Evolutionary conservation across 2,888 invertebrate genomes (phyloP).

Genomic region (Trissolcus brochymenae): DNA sequence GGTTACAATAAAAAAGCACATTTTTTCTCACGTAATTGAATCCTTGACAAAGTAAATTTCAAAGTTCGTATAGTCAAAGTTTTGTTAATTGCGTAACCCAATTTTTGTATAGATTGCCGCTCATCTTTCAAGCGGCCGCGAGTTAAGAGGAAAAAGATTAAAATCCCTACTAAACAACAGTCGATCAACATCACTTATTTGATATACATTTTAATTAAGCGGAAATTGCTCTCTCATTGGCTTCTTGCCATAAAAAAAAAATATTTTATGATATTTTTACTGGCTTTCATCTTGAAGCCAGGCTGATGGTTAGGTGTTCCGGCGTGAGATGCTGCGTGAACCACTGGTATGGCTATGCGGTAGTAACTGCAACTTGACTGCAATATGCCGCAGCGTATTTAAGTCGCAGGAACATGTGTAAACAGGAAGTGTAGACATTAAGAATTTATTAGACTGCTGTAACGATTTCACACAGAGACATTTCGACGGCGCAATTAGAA

Average conservation of each 20-base stretch:
- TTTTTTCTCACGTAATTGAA: neutral
- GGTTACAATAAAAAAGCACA: neutral
- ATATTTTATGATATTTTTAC: slow-evolving; percentile 18
- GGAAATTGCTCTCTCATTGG: no score
- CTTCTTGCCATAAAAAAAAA: neutral
- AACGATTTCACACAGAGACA: slow-evolving; percentile 1
- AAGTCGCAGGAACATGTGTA: slow-evolving; percentile 17
- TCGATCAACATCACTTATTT: no score
- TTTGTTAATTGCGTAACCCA: neutral
- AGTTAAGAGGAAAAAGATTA: no score
- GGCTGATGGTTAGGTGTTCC: slow-evolving; percentile 20
- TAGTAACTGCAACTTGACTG: slow-evolving; percentile 28
- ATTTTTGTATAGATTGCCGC: neutral
- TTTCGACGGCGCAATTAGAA: no score
- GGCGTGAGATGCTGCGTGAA: slow-evolving; percentile 30
- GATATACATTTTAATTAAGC: no score
- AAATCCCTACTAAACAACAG: no score
- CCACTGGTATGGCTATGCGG: slow-evolving; percentile 11
- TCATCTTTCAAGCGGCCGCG: no score
- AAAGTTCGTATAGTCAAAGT: neutral
- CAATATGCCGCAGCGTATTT: slow-evolving; percentile 39
- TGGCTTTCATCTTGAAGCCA: neutral
- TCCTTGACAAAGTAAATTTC: neutral
- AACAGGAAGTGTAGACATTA: slow-evolving; percentile 3
- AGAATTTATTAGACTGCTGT: slow-evolving; percentile 7